A percentile compares a stretch with the other conserved stretches of the same genome.
phyloP scores from a whole-genome alignment of 2,797 vertebrate species.

The Macrochelys suwanniensis region DNA sequence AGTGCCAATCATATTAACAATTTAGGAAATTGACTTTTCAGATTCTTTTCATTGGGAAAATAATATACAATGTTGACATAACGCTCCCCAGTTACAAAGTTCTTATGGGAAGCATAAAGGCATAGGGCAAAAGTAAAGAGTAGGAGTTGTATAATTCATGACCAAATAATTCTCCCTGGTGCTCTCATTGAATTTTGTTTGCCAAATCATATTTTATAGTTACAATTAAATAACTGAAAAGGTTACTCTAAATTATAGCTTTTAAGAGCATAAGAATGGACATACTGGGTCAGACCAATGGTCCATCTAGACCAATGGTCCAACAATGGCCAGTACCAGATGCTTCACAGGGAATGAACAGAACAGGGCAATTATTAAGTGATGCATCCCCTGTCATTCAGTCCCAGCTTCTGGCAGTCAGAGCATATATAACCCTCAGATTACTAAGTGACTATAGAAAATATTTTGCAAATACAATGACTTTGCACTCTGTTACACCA shows the following conservation, averaged over 20 bases:
- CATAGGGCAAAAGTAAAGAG: not conserved
- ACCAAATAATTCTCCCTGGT: not conserved
- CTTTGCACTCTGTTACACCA: not conserved
- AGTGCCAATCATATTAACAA: slow-evolving; percentile 1
- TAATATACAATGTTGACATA: not conserved
- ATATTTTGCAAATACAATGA: not conserved
- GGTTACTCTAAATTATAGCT: not conserved
- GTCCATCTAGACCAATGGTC: not conserved
- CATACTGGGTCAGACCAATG: not conserved
- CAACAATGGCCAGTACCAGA: not conserved
- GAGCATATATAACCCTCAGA: not conserved
- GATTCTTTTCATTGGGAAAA: not conserved
- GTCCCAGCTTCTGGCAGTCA: too few species aligned
- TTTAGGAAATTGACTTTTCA: not conserved
- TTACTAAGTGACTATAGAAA: not conserved
- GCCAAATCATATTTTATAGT: not conserved
- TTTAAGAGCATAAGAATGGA: not conserved
- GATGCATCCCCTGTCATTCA: too few species aligned
- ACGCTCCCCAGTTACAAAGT: not conserved
- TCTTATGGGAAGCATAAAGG: not conserved
- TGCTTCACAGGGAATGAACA: too few species aligned
- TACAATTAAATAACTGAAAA: slow-evolving; percentile 13
- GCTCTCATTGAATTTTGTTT: not conserved
- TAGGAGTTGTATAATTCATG: not conserved
- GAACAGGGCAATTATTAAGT: too few species aligned